Evolutionary conservation across 2,797 vertebrate genomes (phyloP).

Genomic region (Eulemur albifrons): DNA sequence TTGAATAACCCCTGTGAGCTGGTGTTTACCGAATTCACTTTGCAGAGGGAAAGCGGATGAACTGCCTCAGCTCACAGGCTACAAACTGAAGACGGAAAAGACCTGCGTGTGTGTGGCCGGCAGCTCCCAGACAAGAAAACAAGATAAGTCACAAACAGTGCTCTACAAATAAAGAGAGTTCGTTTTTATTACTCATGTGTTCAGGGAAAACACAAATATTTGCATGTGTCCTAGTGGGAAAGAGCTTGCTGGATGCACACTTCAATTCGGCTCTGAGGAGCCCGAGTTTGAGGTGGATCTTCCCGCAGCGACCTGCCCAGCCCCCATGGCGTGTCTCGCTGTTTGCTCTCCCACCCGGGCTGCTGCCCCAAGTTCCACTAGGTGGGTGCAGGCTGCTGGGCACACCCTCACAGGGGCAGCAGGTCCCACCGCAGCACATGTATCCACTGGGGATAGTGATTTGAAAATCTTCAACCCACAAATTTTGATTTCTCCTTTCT

Average conservation of each 20-base stretch:
- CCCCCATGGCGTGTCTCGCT: background rate
- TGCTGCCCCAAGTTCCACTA: background rate
- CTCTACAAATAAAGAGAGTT: background rate
- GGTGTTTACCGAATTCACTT: background rate
- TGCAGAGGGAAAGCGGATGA: background rate
- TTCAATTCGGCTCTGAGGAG: background rate
- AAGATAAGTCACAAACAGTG: background rate
- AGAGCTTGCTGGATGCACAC: accelerated
- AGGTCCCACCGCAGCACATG: background rate
- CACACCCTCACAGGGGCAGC: background rate
- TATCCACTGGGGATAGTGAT: background rate
- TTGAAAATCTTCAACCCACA: background rate
- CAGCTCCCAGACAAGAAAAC: background rate
- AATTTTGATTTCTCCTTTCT: background rate
- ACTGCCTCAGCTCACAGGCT: background rate
- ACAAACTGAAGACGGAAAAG: background rate
- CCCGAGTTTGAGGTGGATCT: background rate
- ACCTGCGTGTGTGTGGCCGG: accelerated
- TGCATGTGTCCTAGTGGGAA: background rate
- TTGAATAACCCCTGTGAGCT: background rate
- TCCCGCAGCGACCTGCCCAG: background rate
- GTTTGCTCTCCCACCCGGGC: background rate
- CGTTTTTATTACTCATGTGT: background rate
- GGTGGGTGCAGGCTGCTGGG: background rate
- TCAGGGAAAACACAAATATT: conserved; percentile 42